Percentiles rank a stretch among this genome's conserved stretches.
Evolutionary conservation across 2,113 vertebrate genomes (phyloP).

Genomic region (Melanotaenia duboulayi): DNA sequence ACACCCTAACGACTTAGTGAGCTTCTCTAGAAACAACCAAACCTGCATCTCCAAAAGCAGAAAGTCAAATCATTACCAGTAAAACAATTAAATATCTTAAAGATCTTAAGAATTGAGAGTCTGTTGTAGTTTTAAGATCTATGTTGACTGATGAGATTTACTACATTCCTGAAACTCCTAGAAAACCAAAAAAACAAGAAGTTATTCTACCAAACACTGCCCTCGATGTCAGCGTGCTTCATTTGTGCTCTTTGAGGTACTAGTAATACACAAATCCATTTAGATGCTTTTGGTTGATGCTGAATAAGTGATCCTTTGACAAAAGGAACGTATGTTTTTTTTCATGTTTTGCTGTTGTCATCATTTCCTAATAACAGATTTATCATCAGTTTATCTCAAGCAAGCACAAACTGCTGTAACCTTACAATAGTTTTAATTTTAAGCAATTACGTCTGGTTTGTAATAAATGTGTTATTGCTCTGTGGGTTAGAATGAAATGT

Average conservation of each 20-base stretch:
- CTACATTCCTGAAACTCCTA: background rate
- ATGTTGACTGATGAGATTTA: background rate
- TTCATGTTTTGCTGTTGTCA: background rate
- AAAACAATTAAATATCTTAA: background rate
- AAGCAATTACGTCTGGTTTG: no score
- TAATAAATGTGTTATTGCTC: no score
- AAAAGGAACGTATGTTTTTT: no score
- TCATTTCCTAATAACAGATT: background rate
- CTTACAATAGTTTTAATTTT: no score
- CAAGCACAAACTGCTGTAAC: no score
- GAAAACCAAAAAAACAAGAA: constrained; percentile 27
- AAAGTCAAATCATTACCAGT: background rate
- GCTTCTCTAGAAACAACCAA: constrained; percentile 2
- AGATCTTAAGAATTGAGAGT: background rate
- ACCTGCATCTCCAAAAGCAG: background rate
- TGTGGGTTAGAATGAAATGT: no score
- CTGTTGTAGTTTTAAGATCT: constrained; percentile 7
- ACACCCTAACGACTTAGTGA: constrained; percentile 1
- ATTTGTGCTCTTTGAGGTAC: no score
- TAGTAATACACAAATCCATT: no score
- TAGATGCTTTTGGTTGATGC: no score
- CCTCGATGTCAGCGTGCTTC: no score
- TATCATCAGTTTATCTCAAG: background rate
- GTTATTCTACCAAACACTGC: background rate
- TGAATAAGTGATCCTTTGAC: no score